Conservation (phyloP, 2,113 vertebrate species). For the Callithrix jacchus region DNA sequence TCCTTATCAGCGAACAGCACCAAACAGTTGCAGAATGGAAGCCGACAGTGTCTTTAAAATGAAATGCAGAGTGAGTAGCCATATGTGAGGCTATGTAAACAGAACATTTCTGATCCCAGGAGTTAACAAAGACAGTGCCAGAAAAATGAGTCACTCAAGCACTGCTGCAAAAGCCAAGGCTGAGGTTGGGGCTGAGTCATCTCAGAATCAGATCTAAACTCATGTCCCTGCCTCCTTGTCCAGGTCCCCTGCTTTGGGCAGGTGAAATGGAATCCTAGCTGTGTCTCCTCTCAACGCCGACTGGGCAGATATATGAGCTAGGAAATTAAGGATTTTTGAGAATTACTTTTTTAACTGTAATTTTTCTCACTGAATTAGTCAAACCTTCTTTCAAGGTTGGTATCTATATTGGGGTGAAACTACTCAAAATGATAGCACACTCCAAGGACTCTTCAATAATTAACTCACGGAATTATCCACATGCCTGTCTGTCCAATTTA, state of each 20-base stretch:
- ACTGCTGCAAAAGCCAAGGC: constrained; percentile 33
- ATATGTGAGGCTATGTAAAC: constrained; percentile 60
- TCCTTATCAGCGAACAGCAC: not conserved
- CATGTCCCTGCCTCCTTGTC: not conserved
- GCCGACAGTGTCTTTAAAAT: constrained; percentile 30
- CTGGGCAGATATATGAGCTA: not conserved
- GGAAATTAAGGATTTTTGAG: not conserved
- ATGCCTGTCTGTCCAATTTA: not conserved
- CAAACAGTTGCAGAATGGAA: not conserved
- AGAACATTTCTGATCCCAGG: constrained; percentile 68
- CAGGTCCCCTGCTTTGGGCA: not conserved
- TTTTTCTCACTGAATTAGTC: not conserved
- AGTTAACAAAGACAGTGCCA: constrained; percentile 69
- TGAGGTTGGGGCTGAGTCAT: constrained; percentile 68
- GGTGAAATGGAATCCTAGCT: not conserved
- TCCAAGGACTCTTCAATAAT: not conserved
- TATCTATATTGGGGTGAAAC: not conserved
- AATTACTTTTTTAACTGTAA: not conserved
- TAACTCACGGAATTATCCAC: not conserved
- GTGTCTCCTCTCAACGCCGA: not conserved
- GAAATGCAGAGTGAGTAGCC: constrained; percentile 36
- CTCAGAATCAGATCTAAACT: constrained; percentile 16
- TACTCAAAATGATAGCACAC: not conserved
- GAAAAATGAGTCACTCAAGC: constrained; percentile 66
- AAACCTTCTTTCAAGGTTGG: not conserved